Evolutionary conservation across 2,888 invertebrate species (phyloP).

Genomic region (Zootermopsis nevadensis): DNA sequence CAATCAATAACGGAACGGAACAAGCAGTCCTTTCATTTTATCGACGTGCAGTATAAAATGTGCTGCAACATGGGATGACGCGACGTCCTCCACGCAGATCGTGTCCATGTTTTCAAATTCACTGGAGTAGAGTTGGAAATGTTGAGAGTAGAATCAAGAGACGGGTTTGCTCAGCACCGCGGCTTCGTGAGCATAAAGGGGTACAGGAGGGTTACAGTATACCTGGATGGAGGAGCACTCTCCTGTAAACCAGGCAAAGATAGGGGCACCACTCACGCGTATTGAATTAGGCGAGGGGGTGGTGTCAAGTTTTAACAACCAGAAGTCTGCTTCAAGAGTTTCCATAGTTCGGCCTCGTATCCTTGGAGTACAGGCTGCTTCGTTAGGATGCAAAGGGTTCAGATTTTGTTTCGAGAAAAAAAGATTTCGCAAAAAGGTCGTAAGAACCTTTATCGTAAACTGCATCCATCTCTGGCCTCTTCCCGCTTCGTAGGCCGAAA

Average conservation of each 20-base stretch:
- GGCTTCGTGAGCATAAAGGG: neutral
- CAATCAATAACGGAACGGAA: too few species aligned
- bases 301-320: conserved; percentile 25
- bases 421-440: too few species aligned
- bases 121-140: conserved; percentile 17
- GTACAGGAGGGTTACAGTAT: neutral
- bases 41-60: too few species aligned
- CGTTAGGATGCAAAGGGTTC: too few species aligned
- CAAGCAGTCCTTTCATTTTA: too few species aligned
- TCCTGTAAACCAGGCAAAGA: conserved; percentile 4
- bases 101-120: conserved; percentile 25
- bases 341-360: too few species aligned
- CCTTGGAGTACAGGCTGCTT: too few species aligned
- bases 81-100: neutral
- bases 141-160: conserved; percentile 6
- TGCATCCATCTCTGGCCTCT: too few species aligned
- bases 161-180: conserved; percentile 2
- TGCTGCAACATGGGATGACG: too few species aligned
- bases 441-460: too few species aligned
- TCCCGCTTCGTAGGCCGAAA: too few species aligned
- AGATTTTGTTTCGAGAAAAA: too few species aligned
- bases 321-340: conserved; percentile 11
- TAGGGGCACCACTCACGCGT: conserved; percentile 4
- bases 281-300: neutral
- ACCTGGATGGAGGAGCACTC: conserved; percentile 19